phyloP scores from a whole-genome alignment of 1,140 invertebrate species.

The Nasonia vitripennis region DNA sequence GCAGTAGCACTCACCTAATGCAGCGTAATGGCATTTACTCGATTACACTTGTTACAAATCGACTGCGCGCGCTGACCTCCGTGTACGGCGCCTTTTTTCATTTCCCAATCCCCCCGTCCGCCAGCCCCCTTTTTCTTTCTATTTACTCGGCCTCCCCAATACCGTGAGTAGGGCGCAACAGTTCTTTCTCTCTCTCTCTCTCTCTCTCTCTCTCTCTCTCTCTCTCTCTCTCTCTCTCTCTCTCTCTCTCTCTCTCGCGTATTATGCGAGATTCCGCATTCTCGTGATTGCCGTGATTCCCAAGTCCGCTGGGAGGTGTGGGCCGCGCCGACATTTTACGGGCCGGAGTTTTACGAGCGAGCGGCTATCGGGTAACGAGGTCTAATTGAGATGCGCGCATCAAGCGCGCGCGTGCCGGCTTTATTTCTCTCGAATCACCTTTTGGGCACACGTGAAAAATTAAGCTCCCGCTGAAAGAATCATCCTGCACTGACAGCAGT shows the following conservation, averaged over 20 bases:
- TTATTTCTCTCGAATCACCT: neutral
- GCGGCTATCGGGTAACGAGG: neutral
- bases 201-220: no score
- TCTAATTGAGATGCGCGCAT: conserved; percentile 1
- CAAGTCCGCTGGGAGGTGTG: neutral
- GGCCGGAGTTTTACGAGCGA: conserved; percentile 7
- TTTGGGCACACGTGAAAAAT: conserved; percentile 1
- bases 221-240: no score
- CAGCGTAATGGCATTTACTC: conserved; percentile 40
- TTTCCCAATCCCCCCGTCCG: neutral
- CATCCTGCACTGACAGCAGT: neutral
- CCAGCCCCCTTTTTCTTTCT: neutral
- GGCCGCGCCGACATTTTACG: neutral
- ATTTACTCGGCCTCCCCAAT: neutral
- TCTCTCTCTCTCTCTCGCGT: no score
- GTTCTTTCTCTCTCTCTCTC: neutral
- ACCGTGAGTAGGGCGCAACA: neutral
- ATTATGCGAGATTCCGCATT: conserved; percentile 17
- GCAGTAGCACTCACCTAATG: neutral
- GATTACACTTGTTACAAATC: conserved; percentile 49
- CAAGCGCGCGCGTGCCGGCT: neutral
- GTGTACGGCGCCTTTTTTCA: neutral
- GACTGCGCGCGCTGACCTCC: conserved; percentile 10
- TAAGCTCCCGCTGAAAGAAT: neutral
- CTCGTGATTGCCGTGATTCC: conserved; percentile 24